phyloP scores from a whole-genome alignment of 2,797 vertebrate species.

The Silurus lanzhouensis region DNA sequence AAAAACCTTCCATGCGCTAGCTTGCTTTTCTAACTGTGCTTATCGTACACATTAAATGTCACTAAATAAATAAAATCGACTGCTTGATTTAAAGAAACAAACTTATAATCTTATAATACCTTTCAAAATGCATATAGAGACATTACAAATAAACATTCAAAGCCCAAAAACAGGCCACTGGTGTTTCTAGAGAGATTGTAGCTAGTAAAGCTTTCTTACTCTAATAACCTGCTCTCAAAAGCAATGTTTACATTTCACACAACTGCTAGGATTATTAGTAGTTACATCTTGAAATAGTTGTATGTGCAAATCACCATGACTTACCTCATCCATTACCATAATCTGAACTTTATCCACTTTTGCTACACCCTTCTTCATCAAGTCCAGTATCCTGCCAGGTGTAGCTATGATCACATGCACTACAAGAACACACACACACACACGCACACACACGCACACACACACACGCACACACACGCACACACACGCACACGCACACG shows the following conservation, averaged over 20 bases:
- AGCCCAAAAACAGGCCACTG: too few species aligned
- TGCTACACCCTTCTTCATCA: slow-evolving; percentile 82
- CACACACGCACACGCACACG: neutral
- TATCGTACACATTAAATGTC: too few species aligned
- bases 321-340: slow-evolving; percentile 85
- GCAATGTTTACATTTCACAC: too few species aligned
- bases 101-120: neutral
- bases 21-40: too few species aligned
- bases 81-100: too few species aligned
- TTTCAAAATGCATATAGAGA: neutral
- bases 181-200: neutral
- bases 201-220: too few species aligned
- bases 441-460: neutral
- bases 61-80: too few species aligned
- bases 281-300: neutral
- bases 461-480: neutral
- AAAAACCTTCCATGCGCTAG: neutral
- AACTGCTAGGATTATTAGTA: neutral
- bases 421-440: slow-evolving; percentile 38
- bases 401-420: slow-evolving; percentile 82
- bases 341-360: slow-evolving; percentile 80
- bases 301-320: neutral
- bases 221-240: too few species aligned
- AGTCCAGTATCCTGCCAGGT: slow-evolving; percentile 79
- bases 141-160: neutral